Conservation (phyloP, 1,140 invertebrate genomes). For the Dolichoris vasculosae region DNA sequence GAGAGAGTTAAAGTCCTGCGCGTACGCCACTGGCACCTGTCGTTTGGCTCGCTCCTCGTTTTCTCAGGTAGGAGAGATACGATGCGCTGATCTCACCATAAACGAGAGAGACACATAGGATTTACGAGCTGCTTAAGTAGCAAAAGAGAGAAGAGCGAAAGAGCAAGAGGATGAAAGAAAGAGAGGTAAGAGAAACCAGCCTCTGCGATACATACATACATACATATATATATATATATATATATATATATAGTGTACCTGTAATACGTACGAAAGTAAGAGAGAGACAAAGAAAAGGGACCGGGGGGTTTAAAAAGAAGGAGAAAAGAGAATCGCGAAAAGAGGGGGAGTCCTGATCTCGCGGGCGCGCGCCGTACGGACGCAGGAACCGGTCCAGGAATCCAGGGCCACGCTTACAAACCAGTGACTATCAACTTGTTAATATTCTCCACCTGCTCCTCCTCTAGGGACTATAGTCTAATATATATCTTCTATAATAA, state of each 20-base stretch:
- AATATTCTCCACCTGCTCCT: background rate
- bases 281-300: background rate
- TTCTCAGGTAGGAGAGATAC: slow-evolving; percentile 32
- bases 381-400: slow-evolving; percentile 69
- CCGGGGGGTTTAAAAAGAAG: background rate
- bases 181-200: slow-evolving; percentile 29
- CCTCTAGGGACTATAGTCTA: too few species aligned
- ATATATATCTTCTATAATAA: background rate
- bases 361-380: slow-evolving; percentile 46
- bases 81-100: slow-evolving; percentile 44
- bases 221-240: slow-evolving; percentile 3
- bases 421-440: slow-evolving; percentile 67
- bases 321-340: background rate
- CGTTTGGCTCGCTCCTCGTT: slow-evolving; percentile 62
- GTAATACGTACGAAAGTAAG: background rate
- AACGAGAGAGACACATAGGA: slow-evolving; percentile 51
- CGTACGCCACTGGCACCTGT: slow-evolving; percentile 71
- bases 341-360: background rate
- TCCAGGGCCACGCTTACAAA: slow-evolving; percentile 71
- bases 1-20: background rate
- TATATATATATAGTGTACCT: slow-evolving; percentile 2
- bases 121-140: slow-evolving; percentile 51
- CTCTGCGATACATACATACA: background rate
- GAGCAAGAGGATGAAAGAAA: slow-evolving; percentile 43
- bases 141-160: slow-evolving; percentile 2